Evolutionary conservation across 1,140 invertebrate species (phyloP), one percentile per base, ranked within the genome.

Genomic region (Lamellibrachia luymesi): DNA sequence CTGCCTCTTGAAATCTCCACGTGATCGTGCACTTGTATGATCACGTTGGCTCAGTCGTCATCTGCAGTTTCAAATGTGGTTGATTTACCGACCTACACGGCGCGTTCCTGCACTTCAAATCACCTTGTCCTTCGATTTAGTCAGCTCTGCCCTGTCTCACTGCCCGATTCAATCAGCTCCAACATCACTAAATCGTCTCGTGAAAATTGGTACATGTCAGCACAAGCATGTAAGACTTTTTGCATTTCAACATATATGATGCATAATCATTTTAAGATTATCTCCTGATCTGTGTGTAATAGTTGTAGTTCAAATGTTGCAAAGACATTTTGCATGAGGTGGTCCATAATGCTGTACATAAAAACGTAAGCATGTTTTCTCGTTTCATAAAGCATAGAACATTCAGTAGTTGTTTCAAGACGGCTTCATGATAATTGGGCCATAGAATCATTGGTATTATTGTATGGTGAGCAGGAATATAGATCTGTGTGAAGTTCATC

Each of bases 231-330:
- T 80, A 80, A 80, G 64, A 80, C 64, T 80, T 80, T 80, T 80
- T 80, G 64, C 64, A 80, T 80, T 80, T 80, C 64, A 80, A 80
- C 64, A 80, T 80, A 80, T 80, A 80, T 80, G 64, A 80, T 80
- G 64, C 64, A 22, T 80, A 80, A 80, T 80, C 64, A 80, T 80
- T 80, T 80, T 80, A 80, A 80, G 64, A 80, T 80, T 80, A 22
- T 80, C 64, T 80, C 64, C 64, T 80, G 25, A 80, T 80, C 17
- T 10, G 25, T 10, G 64, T 80, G 64, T 80, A 80, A 80, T 80
- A 80, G 64, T 80, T 80, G 17, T 80, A 10, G 64, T 80, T 80
- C 64, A 80, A 22, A 80, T 17, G 25, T 80, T 80, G 64, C 64
- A 80, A 80, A 80, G 4, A 80, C 64, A 17, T 80, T 80, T 80